Evolutionary conservation across 2,113 vertebrate genomes (phyloP).

Genomic region (Corythaixoides concolor): DNA sequence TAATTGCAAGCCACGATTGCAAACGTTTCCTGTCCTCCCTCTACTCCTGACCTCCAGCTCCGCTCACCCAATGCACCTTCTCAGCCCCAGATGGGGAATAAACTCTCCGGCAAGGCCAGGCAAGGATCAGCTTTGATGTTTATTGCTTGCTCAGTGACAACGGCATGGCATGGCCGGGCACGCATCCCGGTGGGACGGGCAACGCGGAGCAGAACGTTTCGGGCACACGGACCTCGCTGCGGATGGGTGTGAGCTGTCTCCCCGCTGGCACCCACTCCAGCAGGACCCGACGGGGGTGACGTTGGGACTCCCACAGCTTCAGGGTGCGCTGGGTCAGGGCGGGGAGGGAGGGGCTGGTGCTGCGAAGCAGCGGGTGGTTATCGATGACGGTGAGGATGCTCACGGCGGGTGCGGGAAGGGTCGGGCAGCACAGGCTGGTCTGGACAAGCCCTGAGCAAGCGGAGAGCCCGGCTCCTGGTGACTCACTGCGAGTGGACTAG

Average conservation of each 20-base stretch:
- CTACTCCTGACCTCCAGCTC: neutral
- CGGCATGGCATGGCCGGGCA: neutral
- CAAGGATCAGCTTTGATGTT: neutral
- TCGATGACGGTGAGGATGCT: neutral
- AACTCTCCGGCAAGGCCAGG: neutral
- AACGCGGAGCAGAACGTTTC: rapidly evolving
- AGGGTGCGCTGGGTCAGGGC: neutral
- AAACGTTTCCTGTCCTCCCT: neutral
- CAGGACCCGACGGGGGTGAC: neutral
- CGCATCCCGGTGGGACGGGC: neutral
- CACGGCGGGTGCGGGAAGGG: neutral
- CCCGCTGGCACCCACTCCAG: neutral
- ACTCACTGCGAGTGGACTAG: constrained; percentile 86
- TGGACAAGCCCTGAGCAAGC: neutral
- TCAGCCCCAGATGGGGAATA: neutral
- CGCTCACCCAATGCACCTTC: neutral
- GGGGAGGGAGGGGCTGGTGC: neutral
- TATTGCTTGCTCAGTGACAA: constrained; percentile 26
- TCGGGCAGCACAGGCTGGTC: neutral
- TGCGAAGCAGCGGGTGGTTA: constrained; percentile 11
- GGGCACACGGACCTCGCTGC: neutral
- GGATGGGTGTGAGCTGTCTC: neutral
- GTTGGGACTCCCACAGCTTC: neutral
- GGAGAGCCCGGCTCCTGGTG: neutral
- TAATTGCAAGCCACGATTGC: neutral